Evolutionary conservation across 2,797 vertebrate genomes (phyloP), one percentile per base, ranked within the genome.

Genomic region (Australoheros facetus): DNA sequence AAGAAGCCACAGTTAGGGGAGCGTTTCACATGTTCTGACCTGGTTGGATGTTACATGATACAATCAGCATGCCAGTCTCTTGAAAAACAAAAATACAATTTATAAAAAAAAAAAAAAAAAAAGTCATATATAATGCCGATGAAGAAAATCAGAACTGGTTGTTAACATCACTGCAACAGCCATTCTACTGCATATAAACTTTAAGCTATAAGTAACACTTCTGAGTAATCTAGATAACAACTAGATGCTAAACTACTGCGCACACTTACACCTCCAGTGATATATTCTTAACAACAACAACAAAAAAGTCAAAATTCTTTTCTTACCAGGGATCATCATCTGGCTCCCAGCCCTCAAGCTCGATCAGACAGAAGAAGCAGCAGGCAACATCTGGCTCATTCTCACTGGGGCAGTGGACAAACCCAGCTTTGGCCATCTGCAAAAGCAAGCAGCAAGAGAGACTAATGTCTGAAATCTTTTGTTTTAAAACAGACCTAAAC

Each of bases 301-400:
- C 7, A 26, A 13, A 73, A 8, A 73, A 57, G 3, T 0, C 19
- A n/a, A 48, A 10, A n/a, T 23, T 21, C 3, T 74, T 55, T 73
- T 79, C 56, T 91, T 80, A 97, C 95, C 94, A 89, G 5, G 96
- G 96, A 79, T 96, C 87, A 55, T 97, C 96, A 13, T 96, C 90
- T 7, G 95, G 95, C 78, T 98, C 95, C 97, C 96, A 97, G 62
- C 94, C 95, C n/a, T 96, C 95, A 37, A 96, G 84, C 75, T 96
- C 96, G 7, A 95, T 93, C 80, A 97, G 91, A 90, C 97, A 97
- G 81, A 96, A 97, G 91, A 97, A 96, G 86, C 96, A 96, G 75
- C 96, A 96, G 16, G 86, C 93, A 13, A 96, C 94, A 9, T 96
- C 96, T 9, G 96, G 95, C 82, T 94, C 94, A 32, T 94, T 95